Evolutionary conservation across 2,113 vertebrate genomes (phyloP), one percentile per base, ranked within the genome.

Genomic region (Tragelaphus strepsiceros): DNA sequence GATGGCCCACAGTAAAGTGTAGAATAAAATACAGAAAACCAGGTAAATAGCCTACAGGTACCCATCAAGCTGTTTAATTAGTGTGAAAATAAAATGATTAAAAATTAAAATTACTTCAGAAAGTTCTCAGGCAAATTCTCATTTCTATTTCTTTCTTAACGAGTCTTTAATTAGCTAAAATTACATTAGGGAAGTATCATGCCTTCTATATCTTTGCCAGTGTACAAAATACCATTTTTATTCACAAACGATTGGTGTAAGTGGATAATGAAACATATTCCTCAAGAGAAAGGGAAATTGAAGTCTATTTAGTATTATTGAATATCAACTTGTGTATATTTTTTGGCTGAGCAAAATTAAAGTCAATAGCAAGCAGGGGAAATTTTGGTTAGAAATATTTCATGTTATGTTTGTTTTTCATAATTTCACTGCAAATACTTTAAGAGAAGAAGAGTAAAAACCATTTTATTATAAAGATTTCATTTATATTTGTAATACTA

Each of bases 111-210:
- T 98, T 97, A 97, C 95, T 98, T 98, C 91, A 74, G 56, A 87
- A 98, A 95, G 96, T 98, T 98, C 97, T 98, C 91, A 96, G 94
- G 98, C 97, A 98, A 94, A 98, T 96, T 97, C 97, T 98, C 96
- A 97, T 98, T 96, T 97, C 94, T 97, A 87, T 98, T 98, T 98
- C 95, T 83, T 97, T 98, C 97, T 95, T 97, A 98, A 98, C 0
- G 97, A 98, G 97, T 64, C 88, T 98, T 98, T 98, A 98, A 98
- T 98, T 98, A 98, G 97, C 91, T 98, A 77, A 98, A 98, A 98
- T 98, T 98, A 97, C 97, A 97, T 98, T 94, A 96, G 95, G 97
- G 98, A 93, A 97, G 95, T 97, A 98, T 97, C 67, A 56, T 96
- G 89, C 84, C 56, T 97, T 98, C 80, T 93, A 30, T 93, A 21